Percentiles rank a stretch among this genome's conserved stretches.
Evolutionary conservation across 2,888 invertebrate species (phyloP).

Genomic region (Mycalesis mineus): DNA sequence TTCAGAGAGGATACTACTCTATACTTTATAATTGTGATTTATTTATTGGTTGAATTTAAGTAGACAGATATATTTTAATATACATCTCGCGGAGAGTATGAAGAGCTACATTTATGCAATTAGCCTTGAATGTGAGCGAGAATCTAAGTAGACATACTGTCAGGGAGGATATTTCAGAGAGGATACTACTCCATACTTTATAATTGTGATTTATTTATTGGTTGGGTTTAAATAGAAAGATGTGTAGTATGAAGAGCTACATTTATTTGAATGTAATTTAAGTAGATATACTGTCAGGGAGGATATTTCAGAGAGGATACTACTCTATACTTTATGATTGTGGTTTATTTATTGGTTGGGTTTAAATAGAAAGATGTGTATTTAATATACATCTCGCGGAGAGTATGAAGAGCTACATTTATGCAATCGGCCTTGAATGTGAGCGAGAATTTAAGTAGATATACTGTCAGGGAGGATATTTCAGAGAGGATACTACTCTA

Average conservation of each 20-base stretch:
- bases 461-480: not conserved
- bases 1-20: too few species aligned
- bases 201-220: too few species aligned
- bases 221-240: too few species aligned
- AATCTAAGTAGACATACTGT: not conserved
- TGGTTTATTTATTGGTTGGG: too few species aligned
- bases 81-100: conserved; percentile 25
- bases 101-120: conserved; percentile 10
- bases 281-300: not conserved
- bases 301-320: too few species aligned
- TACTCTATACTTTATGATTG: too few species aligned
- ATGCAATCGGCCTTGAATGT: conserved; percentile 8
- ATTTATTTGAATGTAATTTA: conserved; percentile 4
- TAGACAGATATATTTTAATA: conserved; percentile 29
- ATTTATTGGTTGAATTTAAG: too few species aligned
- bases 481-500: too few species aligned
- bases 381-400: conserved; percentile 30
- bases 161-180: not conserved
- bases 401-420: conserved; percentile 15
- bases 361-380: conserved; percentile 24
- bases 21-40: too few species aligned
- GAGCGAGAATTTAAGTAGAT: not conserved
- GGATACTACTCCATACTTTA: too few species aligned
- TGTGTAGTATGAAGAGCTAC: conserved; percentile 13
- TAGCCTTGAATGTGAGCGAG: conserved; percentile 3